These are phyloP conservation scores for Sebastes alutus DNA, from an alignment of 2,797 vertebrate genomes.

Conservation along the genomic window DNA sequence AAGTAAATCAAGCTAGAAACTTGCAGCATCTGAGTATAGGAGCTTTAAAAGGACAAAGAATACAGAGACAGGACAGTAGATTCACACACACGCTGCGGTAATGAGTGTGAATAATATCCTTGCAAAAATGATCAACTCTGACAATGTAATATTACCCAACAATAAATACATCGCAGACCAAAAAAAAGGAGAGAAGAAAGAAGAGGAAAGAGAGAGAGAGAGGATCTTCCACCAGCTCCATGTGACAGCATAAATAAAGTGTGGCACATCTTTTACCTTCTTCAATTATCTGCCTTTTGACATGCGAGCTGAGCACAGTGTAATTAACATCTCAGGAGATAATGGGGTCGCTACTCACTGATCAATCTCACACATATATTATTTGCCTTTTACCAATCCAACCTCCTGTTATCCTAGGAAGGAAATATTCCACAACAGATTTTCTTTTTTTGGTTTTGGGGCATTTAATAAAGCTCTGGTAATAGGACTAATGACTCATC, in stretches of 20 bases:
- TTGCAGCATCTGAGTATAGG: not conserved
- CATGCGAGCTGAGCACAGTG: conserved; percentile 84
- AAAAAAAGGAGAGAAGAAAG: conserved; percentile 45
- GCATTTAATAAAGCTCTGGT: conserved; percentile 69
- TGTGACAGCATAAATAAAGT: conserved; percentile 85
- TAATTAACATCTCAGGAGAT: conserved; percentile 89
- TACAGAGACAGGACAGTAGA: not conserved
- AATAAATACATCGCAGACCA: conserved; percentile 74
- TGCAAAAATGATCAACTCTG: conserved; percentile 70
- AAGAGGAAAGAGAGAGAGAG: conserved; percentile 42
- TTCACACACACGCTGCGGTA: conserved; percentile 16
- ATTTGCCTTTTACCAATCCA: conserved; percentile 80
- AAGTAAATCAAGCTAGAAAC: too few species aligned
- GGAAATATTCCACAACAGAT: conserved; percentile 55
- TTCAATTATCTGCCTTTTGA: conserved; percentile 88
- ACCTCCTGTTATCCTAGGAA: conserved; percentile 68
- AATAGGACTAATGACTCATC: conserved; percentile 75
- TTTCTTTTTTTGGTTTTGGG: conserved; percentile 35
- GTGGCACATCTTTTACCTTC: conserved; percentile 85
- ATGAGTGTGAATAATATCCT: conserved; percentile 62
- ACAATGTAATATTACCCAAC: conserved; percentile 75
- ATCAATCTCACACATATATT: conserved; percentile 87
- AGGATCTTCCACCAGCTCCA: conserved; percentile 66
- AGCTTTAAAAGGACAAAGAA: not conserved
- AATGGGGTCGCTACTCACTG: conserved; percentile 87